Evolutionary conservation across 2,113 vertebrate genomes (phyloP), one percentile per base, ranked within the genome.

Genomic region (Oophaga pumilio): DNA sequence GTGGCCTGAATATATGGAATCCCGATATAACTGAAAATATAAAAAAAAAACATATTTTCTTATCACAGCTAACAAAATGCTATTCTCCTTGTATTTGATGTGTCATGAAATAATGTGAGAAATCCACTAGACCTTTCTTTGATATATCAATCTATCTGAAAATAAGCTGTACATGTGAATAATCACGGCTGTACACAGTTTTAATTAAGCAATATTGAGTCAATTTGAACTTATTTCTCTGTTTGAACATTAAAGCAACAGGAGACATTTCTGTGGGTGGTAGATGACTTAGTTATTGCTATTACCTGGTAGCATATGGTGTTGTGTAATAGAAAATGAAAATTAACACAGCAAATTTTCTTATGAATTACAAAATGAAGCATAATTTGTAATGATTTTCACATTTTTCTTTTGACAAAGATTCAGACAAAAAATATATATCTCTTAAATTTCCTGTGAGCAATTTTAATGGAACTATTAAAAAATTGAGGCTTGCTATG

Each of bases 161-260:
- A 84, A 71, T 84, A 84, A 71, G 52, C 57, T 82, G 26, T 49
- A 68, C 43, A 24, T 82, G 56, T 33, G 52, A 64, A 77, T 50
- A n/a, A 77, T 28, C 56, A 52, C 52, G 64, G 59, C 49, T 85
- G 57, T 85, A 60, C 49, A 26, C 73, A 76, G 62, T 85, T 85
- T 64, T 85, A 85, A 85, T 85, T 64, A 76, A 85, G 57, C 73
- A 73, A 76, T 49, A 26, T 85, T 85, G 73, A 52, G 84, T 50
- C 56, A 76, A 74, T 76, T 76, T 74, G 57, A 43, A 18, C 84
- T 76, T 12, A 64, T 85, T 85, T 85, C 84, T 77, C 84, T 62
- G 84, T 64, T 76, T 85, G 84, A 85, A 77, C 73, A 76, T 76
- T 50, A 85, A 77, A 85, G 73, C 73, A 76, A 76, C 84, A 85